Evolutionary conservation across 1,140 invertebrate genomes (phyloP).

Genomic region (Camponotus pennsylvanicus): DNA sequence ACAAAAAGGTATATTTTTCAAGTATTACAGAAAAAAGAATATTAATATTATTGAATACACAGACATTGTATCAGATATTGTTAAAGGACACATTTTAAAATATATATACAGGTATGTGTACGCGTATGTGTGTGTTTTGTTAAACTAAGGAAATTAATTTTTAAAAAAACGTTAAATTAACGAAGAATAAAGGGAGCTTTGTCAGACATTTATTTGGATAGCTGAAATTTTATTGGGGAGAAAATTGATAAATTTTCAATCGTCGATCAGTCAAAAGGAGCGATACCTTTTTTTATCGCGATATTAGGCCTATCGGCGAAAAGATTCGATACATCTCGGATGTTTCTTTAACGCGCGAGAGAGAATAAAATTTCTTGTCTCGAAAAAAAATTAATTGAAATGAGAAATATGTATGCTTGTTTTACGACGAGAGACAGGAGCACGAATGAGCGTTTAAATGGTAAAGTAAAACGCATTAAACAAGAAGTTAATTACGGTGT

Average conservation of each 20-base stretch:
- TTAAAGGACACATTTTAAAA: no score
- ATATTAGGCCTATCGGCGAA: not conserved
- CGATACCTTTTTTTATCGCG: not conserved
- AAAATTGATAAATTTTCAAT: no score
- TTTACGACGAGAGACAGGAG: not conserved
- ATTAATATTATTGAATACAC: no score
- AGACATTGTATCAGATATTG: no score
- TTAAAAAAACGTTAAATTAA: no score
- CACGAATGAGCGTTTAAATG: not conserved
- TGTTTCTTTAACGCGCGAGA: not conserved
- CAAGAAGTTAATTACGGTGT: conserved; percentile 29
- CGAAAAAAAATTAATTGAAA: not conserved
- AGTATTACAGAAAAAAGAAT: no score
- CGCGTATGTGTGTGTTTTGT: no score
- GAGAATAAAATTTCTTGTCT: not conserved
- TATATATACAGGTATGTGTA: no score
- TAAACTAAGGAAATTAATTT: no score
- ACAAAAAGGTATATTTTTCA: no score
- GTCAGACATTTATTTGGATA: no score
- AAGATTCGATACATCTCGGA: not conserved
- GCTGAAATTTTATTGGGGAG: no score
- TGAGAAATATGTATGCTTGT: not conserved
- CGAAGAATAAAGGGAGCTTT: not conserved
- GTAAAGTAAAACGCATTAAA: conserved; percentile 32
- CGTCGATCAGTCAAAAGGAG: not conserved